These are phyloP conservation scores for Pao palembangensis DNA, from an alignment of 2,113 vertebrate species.

Conservation along the genomic window DNA sequence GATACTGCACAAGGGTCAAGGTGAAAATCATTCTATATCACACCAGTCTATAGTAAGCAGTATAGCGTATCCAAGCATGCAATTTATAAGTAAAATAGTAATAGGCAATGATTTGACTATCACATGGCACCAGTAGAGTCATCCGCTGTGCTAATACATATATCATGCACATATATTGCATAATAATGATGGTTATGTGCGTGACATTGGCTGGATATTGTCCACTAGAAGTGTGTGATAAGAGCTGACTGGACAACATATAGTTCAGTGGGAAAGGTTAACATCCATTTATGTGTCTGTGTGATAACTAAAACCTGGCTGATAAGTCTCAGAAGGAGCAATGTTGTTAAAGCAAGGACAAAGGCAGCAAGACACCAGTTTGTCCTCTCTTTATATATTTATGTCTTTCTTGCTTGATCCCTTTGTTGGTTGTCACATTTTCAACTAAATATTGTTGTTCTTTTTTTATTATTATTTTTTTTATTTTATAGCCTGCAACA, in stretches of 20 bases:
- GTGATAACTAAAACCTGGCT: constrained; percentile 29
- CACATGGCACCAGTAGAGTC: constrained; percentile 42
- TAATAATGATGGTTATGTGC: constrained; percentile 47
- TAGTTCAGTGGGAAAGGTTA: constrained; percentile 49
- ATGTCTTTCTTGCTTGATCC: not conserved
- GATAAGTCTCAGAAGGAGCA: constrained; percentile 38
- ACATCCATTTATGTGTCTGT: constrained; percentile 42
- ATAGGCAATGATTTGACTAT: constrained; percentile 51
- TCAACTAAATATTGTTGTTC: constrained; percentile 18
- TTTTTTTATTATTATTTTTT: constrained; percentile 4
- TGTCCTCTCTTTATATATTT: not conserved
- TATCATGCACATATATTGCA: constrained; percentile 44
- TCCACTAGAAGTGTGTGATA: constrained; percentile 51
- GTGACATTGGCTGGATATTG: constrained; percentile 41
- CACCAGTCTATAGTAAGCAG: constrained; percentile 24
- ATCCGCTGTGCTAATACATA: constrained; percentile 23
- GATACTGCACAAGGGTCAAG: constrained; percentile 38
- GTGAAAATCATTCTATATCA: constrained; percentile 29
- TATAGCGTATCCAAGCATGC: constrained; percentile 15
- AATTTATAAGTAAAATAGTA: constrained; percentile 33
- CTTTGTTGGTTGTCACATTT: constrained; percentile 5
- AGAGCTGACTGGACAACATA: constrained; percentile 33
- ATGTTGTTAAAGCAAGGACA: constrained; percentile 7
- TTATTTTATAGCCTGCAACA: constrained; percentile 8
- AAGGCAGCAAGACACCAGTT: not conserved